A percentile compares a stretch with the other conserved stretches of the same genome.
These are phyloP conservation scores for Ammodytes dubius DNA, from an alignment of 2,113 vertebrate species.

Conservation along the genomic window DNA sequence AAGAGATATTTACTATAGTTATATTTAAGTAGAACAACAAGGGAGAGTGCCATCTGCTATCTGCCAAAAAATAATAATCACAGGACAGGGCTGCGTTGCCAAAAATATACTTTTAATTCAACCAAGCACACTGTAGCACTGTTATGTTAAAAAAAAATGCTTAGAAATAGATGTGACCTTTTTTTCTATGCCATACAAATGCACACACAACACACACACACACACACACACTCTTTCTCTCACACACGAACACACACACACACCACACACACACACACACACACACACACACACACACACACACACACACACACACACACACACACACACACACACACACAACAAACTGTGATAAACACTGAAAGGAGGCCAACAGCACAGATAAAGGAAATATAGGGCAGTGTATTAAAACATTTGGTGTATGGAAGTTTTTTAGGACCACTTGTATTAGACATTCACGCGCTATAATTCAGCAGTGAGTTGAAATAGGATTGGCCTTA, in stretches of 20 bases:
- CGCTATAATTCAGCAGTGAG: neutral
- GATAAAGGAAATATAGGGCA: conserved; percentile 2
- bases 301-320: too few species aligned
- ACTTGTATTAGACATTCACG: conserved; percentile 3
- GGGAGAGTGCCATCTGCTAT: conserved; percentile 2
- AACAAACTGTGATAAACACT: neutral
- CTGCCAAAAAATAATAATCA: neutral
- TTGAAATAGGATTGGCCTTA: neutral
- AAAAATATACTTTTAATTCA: conserved; percentile 49
- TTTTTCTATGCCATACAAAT: neutral
- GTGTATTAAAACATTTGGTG: neutral
- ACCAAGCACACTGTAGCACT: neutral
- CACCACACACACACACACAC: too few species aligned
- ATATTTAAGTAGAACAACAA: neutral
- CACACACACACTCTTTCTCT: too few species aligned
- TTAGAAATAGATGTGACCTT: conserved; percentile 16
- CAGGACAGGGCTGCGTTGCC: neutral
- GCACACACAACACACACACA: too few species aligned
- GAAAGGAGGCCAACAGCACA: conserved; percentile 2
- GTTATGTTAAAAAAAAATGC: neutral
- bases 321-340: too few species aligned
- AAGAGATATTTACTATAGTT: too few species aligned
- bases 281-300: too few species aligned
- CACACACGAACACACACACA: too few species aligned
- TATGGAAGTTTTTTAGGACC: conserved; percentile 16